phyloP scores from a whole-genome alignment of 1,140 invertebrate species.

The Trachymyrmex cornetzi region DNA sequence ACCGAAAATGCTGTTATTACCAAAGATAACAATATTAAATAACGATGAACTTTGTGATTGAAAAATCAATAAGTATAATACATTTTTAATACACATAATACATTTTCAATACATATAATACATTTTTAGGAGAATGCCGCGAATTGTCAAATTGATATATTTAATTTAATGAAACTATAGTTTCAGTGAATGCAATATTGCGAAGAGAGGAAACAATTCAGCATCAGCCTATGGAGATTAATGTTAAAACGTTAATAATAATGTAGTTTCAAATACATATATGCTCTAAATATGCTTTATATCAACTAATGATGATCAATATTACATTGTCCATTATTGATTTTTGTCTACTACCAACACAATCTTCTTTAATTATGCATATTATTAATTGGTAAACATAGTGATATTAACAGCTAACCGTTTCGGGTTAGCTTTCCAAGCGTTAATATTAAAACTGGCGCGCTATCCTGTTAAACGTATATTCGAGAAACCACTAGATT shows the following conservation, averaged over 20 bases:
- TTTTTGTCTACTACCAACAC: conserved; percentile 22
- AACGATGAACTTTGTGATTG: background rate
- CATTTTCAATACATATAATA: no score
- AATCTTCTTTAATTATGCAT: conserved; percentile 50
- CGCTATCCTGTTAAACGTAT: conserved; percentile 7
- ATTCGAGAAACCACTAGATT: background rate
- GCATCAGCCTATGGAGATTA: conserved; percentile 2
- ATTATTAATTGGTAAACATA: conserved; percentile 28
- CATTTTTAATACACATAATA: background rate
- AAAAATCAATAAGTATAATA: background rate
- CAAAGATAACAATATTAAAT: background rate
- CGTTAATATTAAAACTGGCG: conserved; percentile 27
- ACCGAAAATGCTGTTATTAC: background rate
- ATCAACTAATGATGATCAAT: conserved; percentile 34
- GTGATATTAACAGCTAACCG: conserved; percentile 13
- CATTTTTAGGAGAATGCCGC: conserved; percentile 1
- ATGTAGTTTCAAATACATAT: conserved; percentile 5
- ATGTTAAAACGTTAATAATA: conserved; percentile 38
- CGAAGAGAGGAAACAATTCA: conserved; percentile 12
- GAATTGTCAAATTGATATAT: background rate
- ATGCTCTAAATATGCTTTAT: conserved; percentile 4
- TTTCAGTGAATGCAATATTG: background rate
- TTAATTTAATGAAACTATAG: background rate
- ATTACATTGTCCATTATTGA: conserved; percentile 38
- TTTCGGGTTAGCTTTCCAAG: conserved; percentile 26